Evolutionary conservation across 2,888 invertebrate genomes (phyloP).

Genomic region (Podabrus alpinus): DNA sequence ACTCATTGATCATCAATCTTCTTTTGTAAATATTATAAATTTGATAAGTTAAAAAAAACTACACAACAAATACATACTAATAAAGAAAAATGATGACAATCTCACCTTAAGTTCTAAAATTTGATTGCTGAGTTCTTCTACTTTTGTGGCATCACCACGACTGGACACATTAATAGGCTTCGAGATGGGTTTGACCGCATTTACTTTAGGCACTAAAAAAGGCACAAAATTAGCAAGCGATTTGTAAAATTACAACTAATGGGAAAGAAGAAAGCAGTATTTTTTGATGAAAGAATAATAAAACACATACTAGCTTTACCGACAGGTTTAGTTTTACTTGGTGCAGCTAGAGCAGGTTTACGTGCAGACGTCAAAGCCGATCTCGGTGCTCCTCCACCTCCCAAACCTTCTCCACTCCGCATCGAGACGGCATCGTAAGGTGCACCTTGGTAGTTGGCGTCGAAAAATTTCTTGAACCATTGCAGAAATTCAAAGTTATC

Average conservation of each 20-base stretch:
- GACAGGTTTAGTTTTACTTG: slow-evolving; percentile 59
- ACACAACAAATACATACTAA: no score
- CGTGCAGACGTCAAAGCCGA: slow-evolving; percentile 59
- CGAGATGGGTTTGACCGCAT: slow-evolving; percentile 53
- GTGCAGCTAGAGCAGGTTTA: slow-evolving; percentile 53
- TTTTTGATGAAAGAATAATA: not conserved
- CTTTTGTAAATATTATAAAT: no score
- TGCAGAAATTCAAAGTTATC: slow-evolving; percentile 99
- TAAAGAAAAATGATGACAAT: not conserved
- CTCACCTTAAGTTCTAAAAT: slow-evolving; percentile 55
- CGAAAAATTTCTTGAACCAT: slow-evolving; percentile 99
- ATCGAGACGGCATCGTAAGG: slow-evolving; percentile 90
- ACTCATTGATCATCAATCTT: no score
- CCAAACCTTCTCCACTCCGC: slow-evolving; percentile 85
- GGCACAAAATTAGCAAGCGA: not conserved
- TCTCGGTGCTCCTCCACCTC: slow-evolving; percentile 70
- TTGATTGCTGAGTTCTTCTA: slow-evolving; percentile 66
- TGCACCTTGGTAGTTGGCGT: slow-evolving; percentile 95
- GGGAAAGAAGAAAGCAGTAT: not conserved
- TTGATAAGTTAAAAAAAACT: no score
- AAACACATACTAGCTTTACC: slow-evolving; percentile 61
- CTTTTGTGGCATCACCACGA: slow-evolving; percentile 60
- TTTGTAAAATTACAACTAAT: not conserved
- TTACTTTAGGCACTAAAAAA: slow-evolving; percentile 58
- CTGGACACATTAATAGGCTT: slow-evolving; percentile 52